Percentiles rank a stretch among this genome's conserved stretches.
phyloP scores from a whole-genome alignment of 2,888 invertebrate genomes.

The Tridacna gigas region DNA sequence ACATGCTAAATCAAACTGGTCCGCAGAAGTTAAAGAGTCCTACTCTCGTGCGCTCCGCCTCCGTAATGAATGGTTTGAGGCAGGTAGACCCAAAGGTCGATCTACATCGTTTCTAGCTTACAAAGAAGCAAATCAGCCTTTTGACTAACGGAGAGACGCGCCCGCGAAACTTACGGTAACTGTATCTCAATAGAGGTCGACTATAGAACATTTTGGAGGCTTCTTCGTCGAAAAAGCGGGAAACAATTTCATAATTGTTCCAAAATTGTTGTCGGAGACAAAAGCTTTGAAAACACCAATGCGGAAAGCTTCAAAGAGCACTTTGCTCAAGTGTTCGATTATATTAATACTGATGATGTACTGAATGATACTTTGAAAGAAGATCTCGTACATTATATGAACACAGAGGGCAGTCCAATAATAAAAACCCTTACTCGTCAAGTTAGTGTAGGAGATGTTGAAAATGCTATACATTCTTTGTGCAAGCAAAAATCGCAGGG shows the following conservation, averaged over 20 bases:
- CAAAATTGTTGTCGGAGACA: not conserved
- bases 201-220: constrained; percentile 7
- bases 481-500: too few relatives aligned
- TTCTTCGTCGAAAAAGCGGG: constrained; percentile 3
- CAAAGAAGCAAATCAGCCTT: too few relatives aligned
- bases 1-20: too few relatives aligned
- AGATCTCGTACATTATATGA: too few relatives aligned
- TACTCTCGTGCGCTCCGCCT: not conserved
- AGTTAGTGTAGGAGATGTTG: too few relatives aligned
- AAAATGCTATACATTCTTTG: too few relatives aligned
- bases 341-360: not conserved
- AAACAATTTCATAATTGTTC: not conserved
- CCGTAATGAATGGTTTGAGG: not conserved
- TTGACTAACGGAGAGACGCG: not conserved
- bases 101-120: too few relatives aligned
- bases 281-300: not conserved
- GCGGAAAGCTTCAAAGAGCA: too few relatives aligned
- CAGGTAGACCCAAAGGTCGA: too few relatives aligned
- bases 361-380: not conserved
- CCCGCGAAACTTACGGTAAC: not conserved
- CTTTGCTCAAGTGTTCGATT: constrained; percentile 3
- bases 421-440: too few relatives aligned
- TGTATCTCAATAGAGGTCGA: not conserved
- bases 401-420: not conserved
- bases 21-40: not conserved